A percentile compares a stretch with the other conserved stretches of the same genome.
phyloP scores from a whole-genome alignment of 2,113 vertebrate species.

The Pampusana beccarii region DNA sequence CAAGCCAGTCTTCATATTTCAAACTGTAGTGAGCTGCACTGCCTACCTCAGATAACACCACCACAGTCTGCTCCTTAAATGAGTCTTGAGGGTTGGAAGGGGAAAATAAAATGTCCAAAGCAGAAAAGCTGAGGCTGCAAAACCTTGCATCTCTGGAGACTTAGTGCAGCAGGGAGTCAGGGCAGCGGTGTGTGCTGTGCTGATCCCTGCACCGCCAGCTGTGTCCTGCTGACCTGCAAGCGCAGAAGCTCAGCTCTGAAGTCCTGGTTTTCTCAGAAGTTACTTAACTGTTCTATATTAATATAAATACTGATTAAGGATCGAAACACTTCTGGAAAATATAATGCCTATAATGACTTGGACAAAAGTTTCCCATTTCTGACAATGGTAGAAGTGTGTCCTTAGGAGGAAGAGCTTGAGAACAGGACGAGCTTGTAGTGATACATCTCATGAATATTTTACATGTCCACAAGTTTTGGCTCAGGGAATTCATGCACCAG shows the following conservation, averaged over 20 bases:
- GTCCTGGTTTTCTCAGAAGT: neutral
- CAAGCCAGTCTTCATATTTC: neutral
- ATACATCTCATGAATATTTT: neutral
- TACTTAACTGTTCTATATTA: neutral
- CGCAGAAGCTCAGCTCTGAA: neutral
- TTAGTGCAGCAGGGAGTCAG: neutral
- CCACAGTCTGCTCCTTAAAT: no score
- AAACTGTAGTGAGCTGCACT: neutral
- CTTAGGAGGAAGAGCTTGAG: neutral
- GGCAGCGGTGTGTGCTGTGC: neutral
- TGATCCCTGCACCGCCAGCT: neutral
- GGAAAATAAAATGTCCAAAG: neutral
- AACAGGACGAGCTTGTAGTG: neutral
- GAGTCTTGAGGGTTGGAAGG: neutral
- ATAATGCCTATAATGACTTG: neutral
- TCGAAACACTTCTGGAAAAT: neutral
- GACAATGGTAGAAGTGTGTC: rapidly evolving
- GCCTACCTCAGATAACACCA: neutral
- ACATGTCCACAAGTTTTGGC: neutral
- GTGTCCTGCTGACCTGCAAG: neutral
- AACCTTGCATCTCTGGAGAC: rapidly evolving
- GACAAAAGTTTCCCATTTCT: neutral
- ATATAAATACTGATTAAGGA: neutral
- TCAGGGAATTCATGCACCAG: neutral
- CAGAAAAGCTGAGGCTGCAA: neutral